Conservation (phyloP, 2,888 invertebrate genomes). For the Ellobium chinense region DNA sequence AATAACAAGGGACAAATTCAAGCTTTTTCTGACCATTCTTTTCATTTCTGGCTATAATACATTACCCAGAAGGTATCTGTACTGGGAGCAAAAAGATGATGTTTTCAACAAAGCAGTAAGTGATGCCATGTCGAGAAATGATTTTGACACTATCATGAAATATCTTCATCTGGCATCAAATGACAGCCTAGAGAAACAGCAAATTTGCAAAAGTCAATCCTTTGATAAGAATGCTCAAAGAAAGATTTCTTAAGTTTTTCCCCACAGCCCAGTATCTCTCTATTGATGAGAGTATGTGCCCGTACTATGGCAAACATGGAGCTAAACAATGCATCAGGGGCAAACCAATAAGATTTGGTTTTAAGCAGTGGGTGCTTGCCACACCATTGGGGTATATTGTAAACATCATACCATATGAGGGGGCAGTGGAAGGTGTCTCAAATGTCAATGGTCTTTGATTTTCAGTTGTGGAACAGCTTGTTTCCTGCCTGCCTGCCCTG, state of each 20-base stretch:
- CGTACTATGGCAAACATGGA: constrained; percentile 71
- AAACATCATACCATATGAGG: constrained; percentile 48
- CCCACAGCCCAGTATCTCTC: constrained; percentile 29
- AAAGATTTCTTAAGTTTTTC: constrained; percentile 37
- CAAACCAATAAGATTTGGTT: constrained; percentile 61
- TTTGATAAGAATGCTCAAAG: constrained; percentile 43
- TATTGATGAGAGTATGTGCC: constrained; percentile 75
- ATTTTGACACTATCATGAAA: constrained; percentile 50
- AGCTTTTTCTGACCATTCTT: constrained; percentile 40
- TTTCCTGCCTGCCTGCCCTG: not conserved
- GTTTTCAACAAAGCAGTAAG: constrained; percentile 37
- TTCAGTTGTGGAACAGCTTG: not conserved
- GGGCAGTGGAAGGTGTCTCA: constrained; percentile 1
- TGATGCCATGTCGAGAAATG: constrained; percentile 32
- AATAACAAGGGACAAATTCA: not conserved
- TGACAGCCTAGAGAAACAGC: constrained; percentile 41
- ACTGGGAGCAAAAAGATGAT: constrained; percentile 45
- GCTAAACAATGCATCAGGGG: constrained; percentile 56
- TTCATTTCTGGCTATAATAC: constrained; percentile 47
- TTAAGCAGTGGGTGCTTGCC: constrained; percentile 54
- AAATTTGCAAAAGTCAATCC: constrained; percentile 50
- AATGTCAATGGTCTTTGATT: not conserved
- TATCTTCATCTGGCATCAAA: constrained; percentile 50
- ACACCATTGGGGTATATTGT: constrained; percentile 49
- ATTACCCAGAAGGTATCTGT: constrained; percentile 34